Base-by-base conservation (phyloP, 23 tunicate species). In the Oikopleura dioica region DNA sequence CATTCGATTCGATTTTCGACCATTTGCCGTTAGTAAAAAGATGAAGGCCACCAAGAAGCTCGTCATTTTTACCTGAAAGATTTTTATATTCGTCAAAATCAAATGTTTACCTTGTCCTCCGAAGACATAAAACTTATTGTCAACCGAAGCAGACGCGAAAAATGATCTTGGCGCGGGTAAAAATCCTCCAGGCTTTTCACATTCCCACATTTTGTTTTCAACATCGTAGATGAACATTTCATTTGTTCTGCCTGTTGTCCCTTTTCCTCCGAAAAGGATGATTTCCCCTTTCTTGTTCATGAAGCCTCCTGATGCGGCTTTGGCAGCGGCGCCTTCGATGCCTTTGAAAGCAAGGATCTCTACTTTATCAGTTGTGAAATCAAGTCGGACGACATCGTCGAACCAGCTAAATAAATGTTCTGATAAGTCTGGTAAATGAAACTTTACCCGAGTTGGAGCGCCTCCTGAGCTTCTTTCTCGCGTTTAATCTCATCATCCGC, bases 101-200 rank as follows among this genome's bases (percentile, higher is more conserved):
- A 63, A 16, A 16, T 63, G 72, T 63, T 16, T 63, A 63, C 72
- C 72, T 63, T 63, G 72, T 24, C 72, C 72, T 21, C 72, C 72
- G 33, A 63, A 63, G 26, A 63, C 26, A 2, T 12, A 28, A 2
- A 63, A 28, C 2, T 23, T 12, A 63, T 63, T 28, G 16, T 63
- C 26, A 24, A 2, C 16, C 2, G 29, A 12, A 31, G 32, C 2
- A 21, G 29, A 63, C 29, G 32, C 33, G 33, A 63, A 12, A 63
- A 63, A 63, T 2, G 72, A 63, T 63, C 72, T 63, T 28, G 33
- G 33, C 33, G 72, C 30, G 16, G 72, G 72, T 24, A 63, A 12
- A 63, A 63, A 63, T 21, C 72, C 72, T 24, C 72, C 72, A 28
- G 72, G 72, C 26, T 63, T 63, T 28, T 63, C 72, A 2, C 2